Evolutionary conservation across 2,113 vertebrate species (phyloP), one percentile per base, ranked within the genome.

Genomic region (Poeciliopsis prolifica): DNA sequence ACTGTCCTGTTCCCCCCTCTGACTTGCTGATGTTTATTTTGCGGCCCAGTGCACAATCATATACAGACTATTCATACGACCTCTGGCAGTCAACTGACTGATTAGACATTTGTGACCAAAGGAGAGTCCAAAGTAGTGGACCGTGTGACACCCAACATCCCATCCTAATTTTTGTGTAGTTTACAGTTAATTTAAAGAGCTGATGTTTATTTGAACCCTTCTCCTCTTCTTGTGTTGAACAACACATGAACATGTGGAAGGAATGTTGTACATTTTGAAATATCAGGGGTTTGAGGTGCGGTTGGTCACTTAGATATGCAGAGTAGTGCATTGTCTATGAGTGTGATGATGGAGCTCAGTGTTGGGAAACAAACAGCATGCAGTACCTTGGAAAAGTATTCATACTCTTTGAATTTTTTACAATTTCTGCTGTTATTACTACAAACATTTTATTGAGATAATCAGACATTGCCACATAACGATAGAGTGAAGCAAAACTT

Each of bases 21-120:
- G 35, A 92, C 82, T 62, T 75, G 82, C 82, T 74, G 75, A 91
- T 87, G 68, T 70, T 84, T 82, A 85, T 77, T 85, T 71, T 82
- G 80, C 75, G 44, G 65, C 88, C 83, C 78, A 72, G 82, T 70
- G 89, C 76, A 84, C 86, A 91, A 91, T 91, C 89, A 91, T 84
- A 17, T 71, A 81, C 64, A 73, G 83, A 89, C 88, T 72, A 42
- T 79, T 86, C 81, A 86, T 89, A 88, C 79, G 87, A 28, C 51
- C 69, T 24, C 60, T 81, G 74, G 68, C 82, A 71, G 80, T 78
- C 84, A 86, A 87, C 86, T 87, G 89, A 88, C 65, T 14, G 84
- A 91, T 87, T 74, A 65, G 89, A 92, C 87, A 89, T 77, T 90
- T 86, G 75, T 81, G 87, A 91, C 90, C 88, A 92, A 92, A 91